Evolutionary conservation across 2,888 invertebrate species (phyloP).

Genomic region (Zele albiditarsus): DNA sequence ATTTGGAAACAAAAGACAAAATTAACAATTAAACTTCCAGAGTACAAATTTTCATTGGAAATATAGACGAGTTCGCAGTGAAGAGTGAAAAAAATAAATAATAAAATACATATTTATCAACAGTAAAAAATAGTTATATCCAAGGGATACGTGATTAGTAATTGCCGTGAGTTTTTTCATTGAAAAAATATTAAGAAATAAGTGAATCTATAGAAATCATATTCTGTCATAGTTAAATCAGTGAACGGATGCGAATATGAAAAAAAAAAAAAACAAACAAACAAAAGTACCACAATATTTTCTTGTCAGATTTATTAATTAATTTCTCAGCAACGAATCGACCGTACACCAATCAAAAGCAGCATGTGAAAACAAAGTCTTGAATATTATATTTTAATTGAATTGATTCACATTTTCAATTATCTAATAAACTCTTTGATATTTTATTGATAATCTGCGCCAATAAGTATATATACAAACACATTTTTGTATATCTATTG

Average conservation of each 20-base stretch:
- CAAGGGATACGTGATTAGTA: slow-evolving; percentile 20
- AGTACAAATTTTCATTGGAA: slow-evolving; percentile 69
- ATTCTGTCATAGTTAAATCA: slow-evolving; percentile 47
- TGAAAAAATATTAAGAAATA: background rate
- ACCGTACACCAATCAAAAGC: slow-evolving; percentile 3
- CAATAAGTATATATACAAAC: too few relatives aligned
- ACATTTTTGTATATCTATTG: too few relatives aligned
- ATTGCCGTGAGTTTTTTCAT: slow-evolving; percentile 25
- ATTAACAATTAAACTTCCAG: slow-evolving; percentile 51
- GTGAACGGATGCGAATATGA: background rate
- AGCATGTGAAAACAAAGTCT: background rate
- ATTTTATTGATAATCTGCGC: too few relatives aligned
- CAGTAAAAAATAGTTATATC: slow-evolving; percentile 30
- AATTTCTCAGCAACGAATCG: slow-evolving; percentile 16
- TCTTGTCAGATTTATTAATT: slow-evolving; percentile 10
- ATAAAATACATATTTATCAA: slow-evolving; percentile 17
- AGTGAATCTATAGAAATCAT: slow-evolving; percentile 32
- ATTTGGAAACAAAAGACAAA: slow-evolving; percentile 3
- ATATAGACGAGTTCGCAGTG: slow-evolving; percentile 46
- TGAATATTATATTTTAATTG: background rate
- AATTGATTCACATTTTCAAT: background rate
- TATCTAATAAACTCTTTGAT: background rate
- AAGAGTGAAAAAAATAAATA: slow-evolving; percentile 16
- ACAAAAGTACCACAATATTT: background rate
- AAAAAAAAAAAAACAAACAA: slow-evolving; percentile 22